Percentiles rank a stretch among this genome's conserved stretches.
phyloP scores from a whole-genome alignment of 2,113 vertebrate species.

The Lanius collurio region DNA sequence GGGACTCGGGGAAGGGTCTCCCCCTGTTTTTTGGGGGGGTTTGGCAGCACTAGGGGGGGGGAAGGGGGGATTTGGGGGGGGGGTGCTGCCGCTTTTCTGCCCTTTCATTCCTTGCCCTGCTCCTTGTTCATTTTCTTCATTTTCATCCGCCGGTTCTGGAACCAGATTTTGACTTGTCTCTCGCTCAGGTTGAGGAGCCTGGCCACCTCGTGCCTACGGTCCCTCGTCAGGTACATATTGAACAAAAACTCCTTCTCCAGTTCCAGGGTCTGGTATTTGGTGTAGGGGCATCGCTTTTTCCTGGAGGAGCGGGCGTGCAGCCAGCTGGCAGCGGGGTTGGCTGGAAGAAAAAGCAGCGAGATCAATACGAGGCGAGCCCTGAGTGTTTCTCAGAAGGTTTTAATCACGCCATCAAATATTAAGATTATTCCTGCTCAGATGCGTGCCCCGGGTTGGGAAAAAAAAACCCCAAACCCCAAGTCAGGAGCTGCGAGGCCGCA shows the following conservation, averaged over 20 bases:
- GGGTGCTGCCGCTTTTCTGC: background rate
- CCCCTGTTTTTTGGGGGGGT: background rate
- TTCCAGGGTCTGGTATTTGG: constrained; percentile 96
- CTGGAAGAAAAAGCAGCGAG: constrained; percentile 78
- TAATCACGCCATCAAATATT: background rate
- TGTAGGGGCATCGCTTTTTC: constrained; percentile 97
- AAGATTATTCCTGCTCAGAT: background rate
- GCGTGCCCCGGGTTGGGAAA: background rate
- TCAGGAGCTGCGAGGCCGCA: background rate
- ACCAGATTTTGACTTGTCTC: constrained; percentile 99
- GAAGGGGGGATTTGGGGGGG: background rate
- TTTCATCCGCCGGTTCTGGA: constrained; percentile 98
- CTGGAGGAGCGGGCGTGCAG: constrained; percentile 93
- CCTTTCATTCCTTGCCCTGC: constrained; percentile 87
- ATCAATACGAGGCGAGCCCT: constrained; percentile 36
- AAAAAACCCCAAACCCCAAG: background rate
- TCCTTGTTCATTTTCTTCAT: constrained; percentile 99
- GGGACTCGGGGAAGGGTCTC: background rate
- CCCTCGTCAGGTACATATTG: constrained; percentile 99
- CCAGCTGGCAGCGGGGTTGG: constrained; percentile 94
- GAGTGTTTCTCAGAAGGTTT: background rate
- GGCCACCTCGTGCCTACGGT: constrained; percentile 96
- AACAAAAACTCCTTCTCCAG: constrained; percentile 98
- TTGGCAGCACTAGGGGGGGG: background rate
- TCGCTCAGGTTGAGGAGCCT: constrained; percentile 96